Percentiles rank a stretch among this genome's conserved stretches.
These are phyloP conservation scores for Xiphophorus couchianus DNA, from an alignment of 2,113 vertebrate genomes.

Conservation along the genomic window DNA sequence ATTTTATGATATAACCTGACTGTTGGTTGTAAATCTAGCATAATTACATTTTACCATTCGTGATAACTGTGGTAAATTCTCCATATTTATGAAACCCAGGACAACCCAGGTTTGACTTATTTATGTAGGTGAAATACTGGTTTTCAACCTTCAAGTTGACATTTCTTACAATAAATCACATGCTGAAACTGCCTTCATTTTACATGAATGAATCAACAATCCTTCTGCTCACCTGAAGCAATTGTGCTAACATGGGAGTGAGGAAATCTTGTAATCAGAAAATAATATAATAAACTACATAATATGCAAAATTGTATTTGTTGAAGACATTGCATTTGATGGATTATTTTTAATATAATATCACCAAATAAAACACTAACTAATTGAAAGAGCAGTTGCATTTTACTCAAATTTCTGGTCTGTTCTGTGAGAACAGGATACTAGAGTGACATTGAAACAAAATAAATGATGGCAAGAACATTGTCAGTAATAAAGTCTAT, in stretches of 20 bases:
- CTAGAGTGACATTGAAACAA: neutral
- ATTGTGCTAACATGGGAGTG: neutral
- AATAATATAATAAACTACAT: neutral
- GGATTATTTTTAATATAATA: neutral
- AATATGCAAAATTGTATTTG: neutral
- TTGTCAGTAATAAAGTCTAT: neutral
- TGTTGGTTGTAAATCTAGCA: neutral
- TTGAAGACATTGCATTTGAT: neutral
- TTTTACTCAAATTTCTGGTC: neutral
- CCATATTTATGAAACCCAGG: neutral
- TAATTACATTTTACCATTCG: neutral
- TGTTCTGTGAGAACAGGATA: neutral
- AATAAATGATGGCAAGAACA: neutral
- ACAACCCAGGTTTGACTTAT: neutral
- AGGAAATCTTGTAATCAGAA: slow-evolving; percentile 3
- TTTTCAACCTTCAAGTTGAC: slow-evolving; percentile 5
- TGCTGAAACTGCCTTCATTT: neutral
- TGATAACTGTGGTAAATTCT: slow-evolving; percentile 9
- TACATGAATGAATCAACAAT: slow-evolving; percentile 23
- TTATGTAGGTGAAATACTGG: slow-evolving; percentile 3
- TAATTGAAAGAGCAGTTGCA: neutral
- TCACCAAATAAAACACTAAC: neutral
- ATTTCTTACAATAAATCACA: slow-evolving; percentile 3
- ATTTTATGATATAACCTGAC: neutral
- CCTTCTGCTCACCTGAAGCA: slow-evolving; percentile 12